phyloP scores from a whole-genome alignment of 2,888 invertebrate genomes.

The Nesidiocoris tenuis region DNA sequence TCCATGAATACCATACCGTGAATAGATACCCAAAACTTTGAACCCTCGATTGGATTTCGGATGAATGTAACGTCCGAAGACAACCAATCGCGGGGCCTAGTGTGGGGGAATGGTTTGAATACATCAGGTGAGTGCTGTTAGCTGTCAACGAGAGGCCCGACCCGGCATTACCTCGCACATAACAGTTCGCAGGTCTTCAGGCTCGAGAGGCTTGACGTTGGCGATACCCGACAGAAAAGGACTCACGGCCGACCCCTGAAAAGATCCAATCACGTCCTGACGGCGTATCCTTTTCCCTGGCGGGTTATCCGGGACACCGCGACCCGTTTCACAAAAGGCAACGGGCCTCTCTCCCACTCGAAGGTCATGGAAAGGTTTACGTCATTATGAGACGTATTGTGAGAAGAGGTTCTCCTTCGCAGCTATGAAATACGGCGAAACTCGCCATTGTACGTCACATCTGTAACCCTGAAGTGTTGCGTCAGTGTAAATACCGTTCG shows the following conservation, averaged over 20 bases:
- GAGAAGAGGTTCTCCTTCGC: not conserved
- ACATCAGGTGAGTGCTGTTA: not conserved
- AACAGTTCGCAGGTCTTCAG: not conserved
- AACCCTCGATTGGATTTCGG: too few species aligned
- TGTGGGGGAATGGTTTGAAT: not conserved
- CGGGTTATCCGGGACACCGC: not conserved
- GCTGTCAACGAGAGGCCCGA: not conserved
- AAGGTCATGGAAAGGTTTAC: not conserved
- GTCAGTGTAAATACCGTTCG: not conserved
- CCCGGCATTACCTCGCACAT: not conserved
- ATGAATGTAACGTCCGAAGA: too few species aligned
- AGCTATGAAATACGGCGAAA: not conserved
- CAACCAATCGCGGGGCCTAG: not conserved
- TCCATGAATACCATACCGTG: too few species aligned
- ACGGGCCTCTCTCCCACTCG: constrained; percentile 5
- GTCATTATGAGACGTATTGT: not conserved
- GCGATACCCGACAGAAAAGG: not conserved
- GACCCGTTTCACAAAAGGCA: constrained; percentile 31
- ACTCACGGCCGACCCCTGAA: not conserved
- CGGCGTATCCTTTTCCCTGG: not conserved
- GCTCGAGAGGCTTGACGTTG: not conserved
- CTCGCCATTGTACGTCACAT: not conserved
- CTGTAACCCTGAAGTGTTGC: not conserved
- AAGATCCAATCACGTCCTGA: not conserved
- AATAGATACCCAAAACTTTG: too few species aligned